These are phyloP conservation scores for Aegotheles bennettii DNA, from an alignment of 2,113 vertebrate species.

Conservation along the genomic window DNA sequence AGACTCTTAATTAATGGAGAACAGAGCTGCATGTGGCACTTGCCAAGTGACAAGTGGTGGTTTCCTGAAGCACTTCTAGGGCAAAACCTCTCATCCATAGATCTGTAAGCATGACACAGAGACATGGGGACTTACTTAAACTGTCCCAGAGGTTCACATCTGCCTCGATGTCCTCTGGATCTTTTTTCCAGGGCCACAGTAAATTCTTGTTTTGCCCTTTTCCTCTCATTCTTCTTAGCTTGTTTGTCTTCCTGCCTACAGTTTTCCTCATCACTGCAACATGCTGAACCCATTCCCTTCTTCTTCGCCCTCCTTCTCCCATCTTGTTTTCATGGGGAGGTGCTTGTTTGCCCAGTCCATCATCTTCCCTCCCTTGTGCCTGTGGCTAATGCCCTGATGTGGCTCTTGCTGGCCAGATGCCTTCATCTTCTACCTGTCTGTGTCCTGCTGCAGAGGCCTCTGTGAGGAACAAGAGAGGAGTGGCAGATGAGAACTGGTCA, in stretches of 20 bases:
- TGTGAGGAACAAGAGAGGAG: conserved; percentile 72
- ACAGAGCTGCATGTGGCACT: not conserved
- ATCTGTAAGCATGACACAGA: not conserved
- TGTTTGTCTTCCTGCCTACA: not conserved
- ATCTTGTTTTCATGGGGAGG: not conserved
- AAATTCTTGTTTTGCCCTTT: not conserved
- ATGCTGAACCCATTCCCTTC: not conserved
- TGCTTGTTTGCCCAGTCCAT: not conserved
- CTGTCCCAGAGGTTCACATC: not conserved
- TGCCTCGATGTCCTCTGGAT: not conserved
- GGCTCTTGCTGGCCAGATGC: not conserved
- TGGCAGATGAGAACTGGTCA: conserved; percentile 58
- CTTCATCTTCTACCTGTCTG: not conserved
- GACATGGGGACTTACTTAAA: not conserved
- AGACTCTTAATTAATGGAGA: not conserved
- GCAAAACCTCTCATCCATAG: not conserved
- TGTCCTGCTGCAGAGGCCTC: conserved; percentile 66
- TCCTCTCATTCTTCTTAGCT: not conserved
- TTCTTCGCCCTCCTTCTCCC: not conserved
- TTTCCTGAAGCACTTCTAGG: not conserved
- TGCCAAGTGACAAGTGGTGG: not conserved
- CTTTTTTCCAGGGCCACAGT: not conserved
- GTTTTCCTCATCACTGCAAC: not conserved
- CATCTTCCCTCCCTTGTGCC: not conserved
- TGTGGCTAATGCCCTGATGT: not conserved